Evolutionary conservation across 2,797 vertebrate genomes (phyloP), one percentile per base, ranked within the genome.

Genomic region (Fundulus diaphanus): DNA sequence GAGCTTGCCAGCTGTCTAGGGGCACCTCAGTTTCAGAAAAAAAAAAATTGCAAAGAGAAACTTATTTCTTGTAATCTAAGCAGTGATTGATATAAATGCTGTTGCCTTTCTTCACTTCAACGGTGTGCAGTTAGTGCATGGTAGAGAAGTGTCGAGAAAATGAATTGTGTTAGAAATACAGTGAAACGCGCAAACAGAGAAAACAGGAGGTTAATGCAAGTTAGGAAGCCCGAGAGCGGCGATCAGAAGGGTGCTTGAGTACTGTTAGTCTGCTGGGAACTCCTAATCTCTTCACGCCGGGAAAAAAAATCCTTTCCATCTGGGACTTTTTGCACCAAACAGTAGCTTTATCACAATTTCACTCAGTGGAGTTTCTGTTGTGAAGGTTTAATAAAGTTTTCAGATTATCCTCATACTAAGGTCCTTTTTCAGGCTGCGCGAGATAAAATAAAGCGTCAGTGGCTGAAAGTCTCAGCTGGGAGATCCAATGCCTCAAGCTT

Each of bases 321-420:
- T 72, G 70, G 48, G 78, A 80, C 31, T 79, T 69, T 74, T 80
- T 82, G 22, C 33, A 68, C 73, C 71, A 90, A 87, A 88, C 73
- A 54, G 51, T 68, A 73, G 76, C 74, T 87, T 88, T 77, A 83
- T 76, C 54, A 66, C 35, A 54, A 74, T 66, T 80, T 73, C 68
- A 86, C 44, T 72, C 49, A 72, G 42, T 54, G 18, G 76, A 57
- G 46, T 54, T 59, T 88, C 80, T 89, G 81, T 88, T 90, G 85
- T 83, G 74, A 76, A 70, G 24, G 74, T 54, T 40, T 73, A 52
- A 77, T 82, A 20, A 78, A 9, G 70, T 66, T 75, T 68, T 80
- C n/a, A n/a, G n/a, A n/a, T n/a, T n/a, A n/a, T 85, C 78, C 76
- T 71, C 35, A 40, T 71, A 74, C 57, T 68, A 71, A 27, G 29